These are phyloP conservation scores for Melanophora roralis DNA, from an alignment of 2,888 invertebrate species.

Conservation along the genomic window DNA sequence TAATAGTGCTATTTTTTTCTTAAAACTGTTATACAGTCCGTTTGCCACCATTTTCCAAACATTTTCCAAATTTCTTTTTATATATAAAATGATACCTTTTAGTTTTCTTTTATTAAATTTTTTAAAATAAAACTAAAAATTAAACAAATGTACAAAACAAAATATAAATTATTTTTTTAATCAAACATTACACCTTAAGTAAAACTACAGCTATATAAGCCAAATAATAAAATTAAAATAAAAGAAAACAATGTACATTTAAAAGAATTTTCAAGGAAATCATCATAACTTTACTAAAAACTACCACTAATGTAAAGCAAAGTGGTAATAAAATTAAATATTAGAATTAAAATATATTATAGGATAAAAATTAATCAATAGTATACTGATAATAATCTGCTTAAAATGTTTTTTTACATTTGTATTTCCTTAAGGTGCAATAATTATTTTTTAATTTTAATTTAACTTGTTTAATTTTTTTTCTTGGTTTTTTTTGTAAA, in stretches of 20 bases:
- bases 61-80: slow-evolving; percentile 7
- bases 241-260: slow-evolving; percentile 30
- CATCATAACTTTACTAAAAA: slow-evolving; percentile 46
- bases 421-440: slow-evolving; percentile 33
- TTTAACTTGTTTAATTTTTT: background rate
- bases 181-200: slow-evolving; percentile 7
- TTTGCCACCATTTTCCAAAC: no score
- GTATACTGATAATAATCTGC: slow-evolving; percentile 16
- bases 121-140: background rate
- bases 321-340: slow-evolving; percentile 34
- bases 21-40: no score
- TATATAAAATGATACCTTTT: background rate
- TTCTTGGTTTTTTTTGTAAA: slow-evolving; percentile 10
- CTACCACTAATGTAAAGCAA: slow-evolving; percentile 36
- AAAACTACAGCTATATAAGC: slow-evolving; percentile 75
- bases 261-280: slow-evolving; percentile 27
- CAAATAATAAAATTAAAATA: slow-evolving; percentile 67
- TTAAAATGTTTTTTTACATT: slow-evolving; percentile 3
- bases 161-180: background rate
- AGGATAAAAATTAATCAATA: slow-evolving; percentile 38
- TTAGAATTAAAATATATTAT: slow-evolving; percentile 54
- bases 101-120: background rate
- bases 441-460: background rate
- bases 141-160: slow-evolving; percentile 14
- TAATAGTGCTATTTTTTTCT: no score